Evolutionary conservation across 2,888 invertebrate species (phyloP), one percentile per base, ranked within the genome.

Genomic region (Ephialtes manifestator): DNA sequence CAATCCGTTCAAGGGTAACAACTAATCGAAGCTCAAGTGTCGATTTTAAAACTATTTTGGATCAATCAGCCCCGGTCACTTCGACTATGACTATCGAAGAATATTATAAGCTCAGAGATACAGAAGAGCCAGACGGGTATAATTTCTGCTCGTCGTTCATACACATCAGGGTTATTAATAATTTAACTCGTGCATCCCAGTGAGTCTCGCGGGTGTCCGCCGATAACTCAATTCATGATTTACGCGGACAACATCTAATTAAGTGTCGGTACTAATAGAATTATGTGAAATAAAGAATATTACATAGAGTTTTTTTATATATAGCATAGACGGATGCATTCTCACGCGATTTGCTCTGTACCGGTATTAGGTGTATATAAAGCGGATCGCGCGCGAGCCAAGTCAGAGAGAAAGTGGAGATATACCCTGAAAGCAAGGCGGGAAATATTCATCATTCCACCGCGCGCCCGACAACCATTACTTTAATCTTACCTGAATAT

Each of bases 91-190:
- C 11, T 51, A 77, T 79, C 3, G 28, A 35, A 65, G 55, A 79
- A 80, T 74, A 83, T 83, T 83, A 84, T 77, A 67, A 58, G 65
- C 74, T 71, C 58, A 55, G 77, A 60, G 53, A 81, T 78, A 67
- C 67, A 51, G 46, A 74, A 24, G 43, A 72, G 63, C 7, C 60
- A 31, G 74, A 70, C 67, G 81, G 74, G 63, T 24, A 75, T 80
- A 55, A 63, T 51, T 79, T 43, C 48, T 60, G 28, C 11, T 63
- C 58, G 65, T 48, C 51, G 63, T 60, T 67, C 53, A 53, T 68
- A 76, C 48, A 51, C 11, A 71, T 51, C 53, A 87, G 35, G 67
- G 46, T 83, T 90, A 89, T 91, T 89, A 90, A 91, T 90, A 88
- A 88, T 90, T 89, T 88, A 88, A 90, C 91, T 87, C 85, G 82